Percentiles rank a stretch among this genome's conserved stretches.
These are phyloP conservation scores for Eupithecia abbreviata DNA, from an alignment of 2,888 invertebrate species.

Conservation along the genomic window DNA sequence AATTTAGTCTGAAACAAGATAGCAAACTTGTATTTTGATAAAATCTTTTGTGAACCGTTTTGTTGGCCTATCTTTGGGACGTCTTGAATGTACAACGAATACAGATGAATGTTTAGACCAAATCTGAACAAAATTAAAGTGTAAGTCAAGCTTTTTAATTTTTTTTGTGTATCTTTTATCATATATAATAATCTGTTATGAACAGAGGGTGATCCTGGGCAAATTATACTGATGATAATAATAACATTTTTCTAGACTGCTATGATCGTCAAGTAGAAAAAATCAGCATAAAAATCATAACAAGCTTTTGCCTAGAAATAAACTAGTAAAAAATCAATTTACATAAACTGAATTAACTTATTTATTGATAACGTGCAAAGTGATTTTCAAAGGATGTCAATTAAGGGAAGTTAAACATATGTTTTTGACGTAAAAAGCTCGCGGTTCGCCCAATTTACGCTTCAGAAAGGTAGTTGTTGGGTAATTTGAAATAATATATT, in stretches of 20 bases:
- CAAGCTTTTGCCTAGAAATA: neutral
- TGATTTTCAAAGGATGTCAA: neutral
- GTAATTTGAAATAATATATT: conserved; percentile 20
- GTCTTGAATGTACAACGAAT: conserved; percentile 17
- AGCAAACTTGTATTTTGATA: conserved; percentile 52
- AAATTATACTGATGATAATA: neutral
- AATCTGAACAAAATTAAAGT: neutral
- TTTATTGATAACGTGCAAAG: neutral
- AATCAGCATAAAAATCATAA: neutral
- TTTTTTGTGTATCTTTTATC: neutral
- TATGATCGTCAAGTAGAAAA: neutral
- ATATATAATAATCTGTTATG: neutral
- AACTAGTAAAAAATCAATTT: neutral
- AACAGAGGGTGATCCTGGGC: neutral
- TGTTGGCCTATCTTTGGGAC: conserved; percentile 32
- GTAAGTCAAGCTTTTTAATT: neutral
- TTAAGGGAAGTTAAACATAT: neutral
- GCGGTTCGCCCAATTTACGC: conserved; percentile 2
- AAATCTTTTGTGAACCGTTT: conserved; percentile 56
- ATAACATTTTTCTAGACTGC: neutral
- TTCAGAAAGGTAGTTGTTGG: conserved; percentile 14
- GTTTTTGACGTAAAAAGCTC: conserved; percentile 11
- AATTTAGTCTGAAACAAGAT: conserved; percentile 51
- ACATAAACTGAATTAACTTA: neutral
- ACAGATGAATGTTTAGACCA: conserved; percentile 5